These are phyloP conservation scores for Dascillus cervinus DNA, from an alignment of 2,888 invertebrate genomes.

Conservation along the genomic window DNA sequence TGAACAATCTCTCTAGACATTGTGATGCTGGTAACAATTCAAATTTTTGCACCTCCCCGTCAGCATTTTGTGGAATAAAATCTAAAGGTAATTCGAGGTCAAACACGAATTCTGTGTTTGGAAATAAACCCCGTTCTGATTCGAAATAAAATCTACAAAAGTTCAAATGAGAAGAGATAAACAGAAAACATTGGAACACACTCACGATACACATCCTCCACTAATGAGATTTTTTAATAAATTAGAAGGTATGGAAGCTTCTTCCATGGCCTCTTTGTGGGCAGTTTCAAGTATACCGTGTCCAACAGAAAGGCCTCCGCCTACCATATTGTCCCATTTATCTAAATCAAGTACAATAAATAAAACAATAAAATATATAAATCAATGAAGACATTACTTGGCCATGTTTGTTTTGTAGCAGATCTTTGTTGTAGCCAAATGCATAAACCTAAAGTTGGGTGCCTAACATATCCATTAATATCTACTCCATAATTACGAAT, in stretches of 20 bases:
- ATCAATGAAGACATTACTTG: conserved; percentile 47
- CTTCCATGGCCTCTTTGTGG: conserved; percentile 88
- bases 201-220: conserved; percentile 75
- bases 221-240: conserved; percentile 68
- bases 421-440: conserved; percentile 91
- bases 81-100: conserved; percentile 86
- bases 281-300: conserved; percentile 84
- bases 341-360: conserved; percentile 36
- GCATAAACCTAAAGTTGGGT: conserved; percentile 77
- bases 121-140: conserved; percentile 86
- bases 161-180: conserved; percentile 2
- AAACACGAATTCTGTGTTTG: conserved; percentile 90
- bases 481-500: conserved; percentile 91
- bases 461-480: conserved; percentile 85
- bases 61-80: conserved; percentile 86
- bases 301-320: conserved; percentile 86
- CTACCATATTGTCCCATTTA: conserved; percentile 93
- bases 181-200: conserved; percentile 12
- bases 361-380: conserved; percentile 1
- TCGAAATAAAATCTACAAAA: conserved; percentile 73
- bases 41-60: conserved; percentile 91
- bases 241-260: conserved; percentile 80
- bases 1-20: conserved; percentile 71
- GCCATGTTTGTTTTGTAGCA: conserved; percentile 90
- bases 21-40: conserved; percentile 78